Evolutionary conservation across 2,888 invertebrate species (phyloP).

Genomic region (Lasioglossum oenotherae): DNA sequence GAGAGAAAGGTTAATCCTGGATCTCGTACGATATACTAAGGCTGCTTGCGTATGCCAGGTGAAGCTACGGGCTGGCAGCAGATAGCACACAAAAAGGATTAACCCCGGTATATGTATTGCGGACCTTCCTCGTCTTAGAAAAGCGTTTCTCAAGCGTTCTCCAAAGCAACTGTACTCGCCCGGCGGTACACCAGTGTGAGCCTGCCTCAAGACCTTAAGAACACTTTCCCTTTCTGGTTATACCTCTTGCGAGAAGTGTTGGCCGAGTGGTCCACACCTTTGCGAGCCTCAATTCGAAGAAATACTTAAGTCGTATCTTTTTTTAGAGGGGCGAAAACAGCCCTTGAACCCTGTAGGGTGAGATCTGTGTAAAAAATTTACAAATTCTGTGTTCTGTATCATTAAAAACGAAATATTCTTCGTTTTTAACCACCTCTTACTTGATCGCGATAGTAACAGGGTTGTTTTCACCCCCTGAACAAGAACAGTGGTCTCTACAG

Average conservation of each 20-base stretch:
- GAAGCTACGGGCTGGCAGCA: neutral
- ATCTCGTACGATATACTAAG: neutral
- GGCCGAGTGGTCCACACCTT: neutral
- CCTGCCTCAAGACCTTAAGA: neutral
- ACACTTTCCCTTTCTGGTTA: conserved; percentile 3
- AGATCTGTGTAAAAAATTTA: no score
- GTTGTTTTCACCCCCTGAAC: neutral
- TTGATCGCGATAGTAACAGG: no score
- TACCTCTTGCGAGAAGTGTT: neutral
- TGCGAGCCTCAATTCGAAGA: neutral
- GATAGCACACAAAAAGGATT: conserved; percentile 6
- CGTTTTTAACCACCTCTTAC: no score
- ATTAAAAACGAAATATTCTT: no score
- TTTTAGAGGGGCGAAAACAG: neutral
- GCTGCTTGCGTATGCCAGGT: neutral
- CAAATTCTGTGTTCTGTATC: no score
- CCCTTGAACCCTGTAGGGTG: neutral
- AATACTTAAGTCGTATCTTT: neutral
- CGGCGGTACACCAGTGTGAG: neutral
- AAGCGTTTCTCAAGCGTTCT: neutral
- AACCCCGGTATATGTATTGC: neutral
- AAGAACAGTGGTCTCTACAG: neutral
- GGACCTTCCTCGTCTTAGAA: neutral
- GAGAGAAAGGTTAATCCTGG: conserved; percentile 3
- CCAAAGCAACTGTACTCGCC: neutral